Base-by-base conservation (phyloP, 2,888 invertebrate species). In the Diloba caeruleocephala region DNA sequence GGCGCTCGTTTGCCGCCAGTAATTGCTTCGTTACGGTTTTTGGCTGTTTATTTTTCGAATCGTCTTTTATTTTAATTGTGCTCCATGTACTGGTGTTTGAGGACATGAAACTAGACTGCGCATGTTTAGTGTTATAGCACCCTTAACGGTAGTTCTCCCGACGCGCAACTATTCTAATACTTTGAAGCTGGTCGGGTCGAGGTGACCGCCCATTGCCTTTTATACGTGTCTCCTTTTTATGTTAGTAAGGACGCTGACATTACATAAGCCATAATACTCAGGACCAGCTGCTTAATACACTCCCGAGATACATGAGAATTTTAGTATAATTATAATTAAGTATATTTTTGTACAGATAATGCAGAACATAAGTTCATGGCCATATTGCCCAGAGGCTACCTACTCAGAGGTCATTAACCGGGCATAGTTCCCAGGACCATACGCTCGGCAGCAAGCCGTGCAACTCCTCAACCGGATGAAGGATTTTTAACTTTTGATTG, bases 1-100 rank as follows among this genome's bases (percentile, higher is more conserved):
- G 62, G 64, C 69, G 72, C 59, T 69, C 81, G 78, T 78, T 80
- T 78, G 79, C 68, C 75, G 70, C 63, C 72, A 64, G 82, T 86
- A 86, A 87, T 87, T 85, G 87, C 84, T 81, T 82, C 78, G 83
- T 84, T 84, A 81, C 73, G 72, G 76, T 81, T 81, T 81, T 79
- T 71, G 75, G 66, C 65, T 79, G 78, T 82, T 83, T 82, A 74
- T 79, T 74, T 74, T 77, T 62, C 53, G 58, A 45, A 61, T 65
- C 68, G 62, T 65, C 76, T 72, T 74, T 75, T 73, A 76, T 76
- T 80, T 76, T 79, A 78, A 79, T 78, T 77, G 71, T 71, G 52
- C 55, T 64, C 44, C 31, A 48, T 43, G 19, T 51, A 49, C 63
- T 43, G 41, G 33, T 34, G 31, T 37, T 9, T 17, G n/a, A 25